Evolutionary conservation across 2,888 invertebrate genomes (phyloP), one percentile per base, ranked within the genome.

Genomic region (Meganola albula): DNA sequence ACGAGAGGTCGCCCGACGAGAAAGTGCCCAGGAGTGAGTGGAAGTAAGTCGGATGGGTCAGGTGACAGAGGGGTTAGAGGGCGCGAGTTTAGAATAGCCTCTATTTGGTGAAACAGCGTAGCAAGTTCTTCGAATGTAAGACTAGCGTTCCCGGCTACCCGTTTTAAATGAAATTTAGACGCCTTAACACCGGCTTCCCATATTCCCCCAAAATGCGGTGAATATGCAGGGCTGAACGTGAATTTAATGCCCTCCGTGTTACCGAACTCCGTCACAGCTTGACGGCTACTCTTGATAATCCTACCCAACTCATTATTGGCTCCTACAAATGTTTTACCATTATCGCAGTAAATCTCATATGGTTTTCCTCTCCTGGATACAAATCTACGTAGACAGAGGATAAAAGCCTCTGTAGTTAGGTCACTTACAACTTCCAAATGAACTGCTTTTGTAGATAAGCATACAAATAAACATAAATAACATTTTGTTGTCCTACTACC

Each of bases 1-100:
- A 12, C 32, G 2, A 48, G 26, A 10, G 42, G 22, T 20, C n/a
- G n/a, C n/a, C 29, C 25, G 11, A 34, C 26, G 1, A 34, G 24
- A 10, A 27, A 32, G 30, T 27, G 30, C 24, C 30, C 34, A 1
- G 30, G 34, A 8, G 34, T 22, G 2, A 36, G n/a, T 3, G 35
- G 35, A 12, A 16, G 7, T 2, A 24, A 3, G 9, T 31, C 35
- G 3, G 0, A 2, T 1, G 35, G 35, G 12, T 36, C 35, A 1
- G 35, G 10, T 7, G 35, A 36, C 7, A 36, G 3, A 10, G 35
- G 35, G 16, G 26, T 12, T 1, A 31, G 13, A 6, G 31, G 35
- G 1, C 31, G 27, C n/a, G 34, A 35, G 7, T 35, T 30, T 1
- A 35, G 26, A 10, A 30, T 35, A 1, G 34, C 34, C 4, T 36